Evolutionary conservation across 2,113 vertebrate species (phyloP), one percentile per base, ranked within the genome.

Genomic region (Vombatus ursinus): DNA sequence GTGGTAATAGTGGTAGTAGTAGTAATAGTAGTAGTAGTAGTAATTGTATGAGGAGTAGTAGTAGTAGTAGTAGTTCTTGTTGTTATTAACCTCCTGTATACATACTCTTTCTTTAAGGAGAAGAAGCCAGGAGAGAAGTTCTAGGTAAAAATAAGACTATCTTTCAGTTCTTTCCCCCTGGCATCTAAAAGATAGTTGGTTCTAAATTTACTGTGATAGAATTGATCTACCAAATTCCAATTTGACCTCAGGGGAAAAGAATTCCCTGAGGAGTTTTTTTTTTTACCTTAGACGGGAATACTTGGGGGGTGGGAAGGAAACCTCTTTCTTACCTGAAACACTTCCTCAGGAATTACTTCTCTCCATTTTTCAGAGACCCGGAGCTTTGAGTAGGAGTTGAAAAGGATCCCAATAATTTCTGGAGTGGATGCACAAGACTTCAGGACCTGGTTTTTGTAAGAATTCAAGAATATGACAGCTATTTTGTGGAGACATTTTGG

Each of bases 341-440:
- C 94, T 3, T 99, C 98, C 3, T 98, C 96, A 0, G 99, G 98
- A 90, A 99, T 96, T 0, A 90, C 97, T 52, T 98, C 94, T 0
- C 50, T 54, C 98, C 99, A 99, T 89, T 98, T 98, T 96, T 96
- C 97, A 0, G 98, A 98, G 16, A 99, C 9, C 0, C 54, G 95
- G 84, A 99, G 98, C 51, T 98, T 98, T 0, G 96, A n/a, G 94
- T 98, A 99, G 96, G 99, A 98, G 47, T 99, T 99, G 96, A 98
- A 98, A 44, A 99, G 98, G 8, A 99, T 97, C 92, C 99, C 98
- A 0, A 99, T 95, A 61, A 98, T 97, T 10, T 97, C 97, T 0
- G 99, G 98, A 89, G 97, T 52, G 0, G 91, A 92, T 0, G 98
- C 97, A 0, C 99, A 99, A 92, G 97, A 96, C 95, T 96, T 97